Evolutionary conservation across 1,140 invertebrate species (phyloP).

Genomic region (Drosophila baimaii): DNA sequence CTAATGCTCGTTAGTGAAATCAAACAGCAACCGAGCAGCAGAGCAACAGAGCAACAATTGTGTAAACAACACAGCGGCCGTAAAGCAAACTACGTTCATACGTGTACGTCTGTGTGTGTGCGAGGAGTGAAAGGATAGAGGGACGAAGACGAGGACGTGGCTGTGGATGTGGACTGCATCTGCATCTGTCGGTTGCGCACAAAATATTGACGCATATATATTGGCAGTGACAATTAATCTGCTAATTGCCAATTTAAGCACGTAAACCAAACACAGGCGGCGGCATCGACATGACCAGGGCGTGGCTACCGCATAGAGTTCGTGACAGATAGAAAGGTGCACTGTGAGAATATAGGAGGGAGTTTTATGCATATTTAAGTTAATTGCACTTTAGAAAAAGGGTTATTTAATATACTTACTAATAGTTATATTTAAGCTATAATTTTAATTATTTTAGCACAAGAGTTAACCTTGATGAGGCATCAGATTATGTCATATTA

Average conservation of each 20-base stretch:
- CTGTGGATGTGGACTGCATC: constrained; percentile 12
- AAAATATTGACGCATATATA: constrained; percentile 80
- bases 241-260: constrained; percentile 83
- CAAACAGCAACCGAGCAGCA: constrained; percentile 56
- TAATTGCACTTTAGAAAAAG: background rate
- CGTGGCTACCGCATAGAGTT: constrained; percentile 16
- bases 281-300: constrained; percentile 55
- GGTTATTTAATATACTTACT: no score
- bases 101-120: no score
- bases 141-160: background rate
- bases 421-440: no score
- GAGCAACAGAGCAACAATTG: constrained; percentile 67
- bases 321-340: constrained; percentile 15
- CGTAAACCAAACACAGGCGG: constrained; percentile 80
- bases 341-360: background rate
- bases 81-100: constrained; percentile 67
- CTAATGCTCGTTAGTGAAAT: constrained; percentile 82
- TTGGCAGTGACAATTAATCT: constrained; percentile 82
- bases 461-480: no score
- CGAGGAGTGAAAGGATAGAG: constrained; percentile 5
- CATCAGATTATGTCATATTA: no score
- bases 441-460: no score
- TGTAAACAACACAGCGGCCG: constrained; percentile 75
- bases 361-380: background rate
- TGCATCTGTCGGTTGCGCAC: constrained; percentile 61